phyloP scores from a whole-genome alignment of 2,888 invertebrate genomes.

The Eilema caniola region DNA sequence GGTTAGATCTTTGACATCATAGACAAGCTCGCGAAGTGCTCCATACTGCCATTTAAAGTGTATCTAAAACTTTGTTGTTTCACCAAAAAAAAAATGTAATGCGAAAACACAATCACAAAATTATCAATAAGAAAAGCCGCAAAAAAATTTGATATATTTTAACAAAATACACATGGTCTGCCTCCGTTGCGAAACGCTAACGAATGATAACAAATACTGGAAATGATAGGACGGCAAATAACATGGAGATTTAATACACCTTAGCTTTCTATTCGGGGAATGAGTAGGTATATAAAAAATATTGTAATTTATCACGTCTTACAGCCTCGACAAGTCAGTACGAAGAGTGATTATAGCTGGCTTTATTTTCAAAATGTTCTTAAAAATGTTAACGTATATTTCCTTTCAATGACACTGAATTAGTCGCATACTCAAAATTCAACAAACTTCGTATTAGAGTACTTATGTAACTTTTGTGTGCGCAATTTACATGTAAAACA shows the following conservation, averaged over 20 bases:
- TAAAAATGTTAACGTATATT: background rate
- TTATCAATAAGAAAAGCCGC: no score
- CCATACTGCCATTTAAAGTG: no score
- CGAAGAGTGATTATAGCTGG: background rate
- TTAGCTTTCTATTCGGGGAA: background rate
- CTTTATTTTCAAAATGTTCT: background rate
- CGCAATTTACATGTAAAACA: no score
- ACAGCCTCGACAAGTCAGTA: background rate
- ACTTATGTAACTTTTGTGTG: background rate
- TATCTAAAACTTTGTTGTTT: no score
- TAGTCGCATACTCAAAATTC: background rate
- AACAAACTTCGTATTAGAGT: background rate
- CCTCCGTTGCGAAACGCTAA: no score
- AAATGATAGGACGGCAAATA: background rate
- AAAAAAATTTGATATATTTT: no score
- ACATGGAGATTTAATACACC: background rate
- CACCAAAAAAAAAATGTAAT: no score
- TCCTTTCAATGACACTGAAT: background rate
- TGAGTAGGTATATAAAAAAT: background rate
- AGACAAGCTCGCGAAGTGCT: no score
- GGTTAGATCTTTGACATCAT: no score
- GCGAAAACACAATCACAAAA: no score
- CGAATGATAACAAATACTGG: background rate
- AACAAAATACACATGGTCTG: no score
- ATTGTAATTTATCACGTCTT: constrained; percentile 4